A percentile compares a stretch with the other conserved stretches of the same genome.
phyloP scores from a whole-genome alignment of 2,113 vertebrate species.

The Lepus americanus region DNA sequence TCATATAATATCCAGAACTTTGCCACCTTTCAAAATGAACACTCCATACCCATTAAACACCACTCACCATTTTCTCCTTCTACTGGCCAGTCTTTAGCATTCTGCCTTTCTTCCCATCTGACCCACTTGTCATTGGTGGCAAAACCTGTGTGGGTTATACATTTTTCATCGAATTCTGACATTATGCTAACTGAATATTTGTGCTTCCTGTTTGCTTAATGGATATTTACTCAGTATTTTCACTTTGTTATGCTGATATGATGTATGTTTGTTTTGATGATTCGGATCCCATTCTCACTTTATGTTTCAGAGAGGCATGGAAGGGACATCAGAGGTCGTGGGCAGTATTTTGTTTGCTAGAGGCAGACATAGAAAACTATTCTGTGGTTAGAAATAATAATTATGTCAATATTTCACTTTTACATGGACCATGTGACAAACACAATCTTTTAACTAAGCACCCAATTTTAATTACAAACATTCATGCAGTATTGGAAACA shows the following conservation, averaged over 20 bases:
- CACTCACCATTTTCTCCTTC: neutral
- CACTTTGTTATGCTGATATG: neutral
- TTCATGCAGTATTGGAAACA: constrained; percentile 51
- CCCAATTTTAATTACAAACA: constrained; percentile 76
- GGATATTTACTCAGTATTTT: neutral
- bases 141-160: neutral
- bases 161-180: neutral
- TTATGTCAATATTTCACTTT: constrained; percentile 46
- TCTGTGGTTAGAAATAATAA: constrained; percentile 27
- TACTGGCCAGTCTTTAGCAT: neutral
- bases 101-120: constrained; percentile 13
- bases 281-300: neutral
- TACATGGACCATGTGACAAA: neutral
- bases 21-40: constrained; percentile 50
- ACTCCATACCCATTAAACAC: neutral
- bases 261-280: neutral
- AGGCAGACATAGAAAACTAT: constrained; percentile 45
- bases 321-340: constrained; percentile 39
- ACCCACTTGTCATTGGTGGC: neutral
- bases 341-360: neutral
- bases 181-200: neutral
- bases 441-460: constrained; percentile 59
- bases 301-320: neutral
- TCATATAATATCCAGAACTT: neutral
- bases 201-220: neutral